Evolutionary conservation across 2,888 invertebrate species (phyloP).

Genomic region (Caenorhabditis zanzibari): DNA sequence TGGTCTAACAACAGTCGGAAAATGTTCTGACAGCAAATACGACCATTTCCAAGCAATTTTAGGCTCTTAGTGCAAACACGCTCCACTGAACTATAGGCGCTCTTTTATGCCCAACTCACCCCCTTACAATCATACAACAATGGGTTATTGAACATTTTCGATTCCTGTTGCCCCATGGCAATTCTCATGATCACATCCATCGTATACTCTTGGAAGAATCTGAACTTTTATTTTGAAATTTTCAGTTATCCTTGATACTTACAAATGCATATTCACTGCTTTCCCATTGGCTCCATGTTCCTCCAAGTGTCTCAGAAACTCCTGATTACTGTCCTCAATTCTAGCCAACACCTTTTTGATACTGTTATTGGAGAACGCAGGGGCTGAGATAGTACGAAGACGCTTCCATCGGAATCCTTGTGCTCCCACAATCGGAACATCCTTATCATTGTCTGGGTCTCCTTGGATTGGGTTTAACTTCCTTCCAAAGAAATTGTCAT

Average conservation of each 20-base stretch:
- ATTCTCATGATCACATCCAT: conserved; percentile 72
- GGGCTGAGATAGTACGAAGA: conserved; percentile 85
- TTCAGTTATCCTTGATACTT: too few relatives aligned
- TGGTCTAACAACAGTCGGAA: too few relatives aligned
- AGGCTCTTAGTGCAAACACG: too few relatives aligned
- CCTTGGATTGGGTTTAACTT: conserved; percentile 81
- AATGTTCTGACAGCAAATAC: too few relatives aligned
- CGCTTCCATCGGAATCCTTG: conserved; percentile 85
- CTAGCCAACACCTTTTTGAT: conserved; percentile 84
- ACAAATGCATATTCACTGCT: conserved; percentile 83
- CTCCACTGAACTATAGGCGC: too few relatives aligned
- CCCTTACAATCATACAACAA: conserved; percentile 15
- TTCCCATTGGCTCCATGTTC: conserved; percentile 76
- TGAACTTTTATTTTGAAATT: background rate
- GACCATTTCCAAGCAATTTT: too few relatives aligned
- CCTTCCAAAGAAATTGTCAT: conserved; percentile 84
- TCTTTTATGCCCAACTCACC: background rate
- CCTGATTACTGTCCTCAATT: conserved; percentile 84
- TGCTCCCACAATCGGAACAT: conserved; percentile 84
- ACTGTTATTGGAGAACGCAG: conserved; percentile 85
- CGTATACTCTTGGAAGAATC: conserved; percentile 73
- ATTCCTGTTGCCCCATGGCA: conserved; percentile 70
- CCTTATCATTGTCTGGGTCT: conserved; percentile 70
- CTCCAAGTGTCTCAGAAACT: conserved; percentile 83
- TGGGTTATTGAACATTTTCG: conserved; percentile 39